Conservation (phyloP, 2,113 vertebrate species). For the Nothobranchius furzeri region DNA sequence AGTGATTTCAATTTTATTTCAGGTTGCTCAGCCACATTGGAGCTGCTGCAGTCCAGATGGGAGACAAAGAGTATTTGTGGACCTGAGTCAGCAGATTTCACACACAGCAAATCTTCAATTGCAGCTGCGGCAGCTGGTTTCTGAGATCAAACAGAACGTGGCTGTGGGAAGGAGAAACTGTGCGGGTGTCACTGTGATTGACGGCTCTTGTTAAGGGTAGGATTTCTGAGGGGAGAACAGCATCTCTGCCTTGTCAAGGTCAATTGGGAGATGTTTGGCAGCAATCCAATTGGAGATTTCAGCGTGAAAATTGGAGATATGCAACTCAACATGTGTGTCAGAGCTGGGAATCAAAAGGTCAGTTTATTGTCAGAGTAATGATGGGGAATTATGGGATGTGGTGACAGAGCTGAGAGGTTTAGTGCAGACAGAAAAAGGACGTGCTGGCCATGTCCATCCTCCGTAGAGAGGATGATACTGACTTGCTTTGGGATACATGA, state of each 20-base stretch:
- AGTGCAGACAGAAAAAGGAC: background rate
- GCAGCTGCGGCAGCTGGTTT: constrained; percentile 38
- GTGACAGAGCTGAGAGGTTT: constrained; percentile 33
- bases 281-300: constrained; percentile 63
- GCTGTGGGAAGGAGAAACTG: constrained; percentile 20
- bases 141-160: constrained; percentile 37
- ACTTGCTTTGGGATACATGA: constrained; percentile 1
- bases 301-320: constrained; percentile 52
- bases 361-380: constrained; percentile 47
- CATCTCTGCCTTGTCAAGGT: constrained; percentile 66
- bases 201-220: constrained; percentile 63
- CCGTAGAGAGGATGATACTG: constrained; percentile 11
- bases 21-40: constrained; percentile 40
- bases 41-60: constrained; percentile 57
- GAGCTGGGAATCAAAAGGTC: constrained; percentile 60
- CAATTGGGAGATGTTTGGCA: constrained; percentile 56
- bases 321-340: constrained; percentile 56
- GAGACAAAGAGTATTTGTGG: constrained; percentile 52
- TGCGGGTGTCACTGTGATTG: constrained; percentile 51
- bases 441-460: constrained; percentile 12
- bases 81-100: constrained; percentile 65
- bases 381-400: constrained; percentile 50
- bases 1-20: constrained; percentile 39
- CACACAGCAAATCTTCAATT: constrained; percentile 38
- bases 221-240: constrained; percentile 58